phyloP scores from a whole-genome alignment of 92 coral and sea anemone genomes.

The Montipora capitata region DNA sequence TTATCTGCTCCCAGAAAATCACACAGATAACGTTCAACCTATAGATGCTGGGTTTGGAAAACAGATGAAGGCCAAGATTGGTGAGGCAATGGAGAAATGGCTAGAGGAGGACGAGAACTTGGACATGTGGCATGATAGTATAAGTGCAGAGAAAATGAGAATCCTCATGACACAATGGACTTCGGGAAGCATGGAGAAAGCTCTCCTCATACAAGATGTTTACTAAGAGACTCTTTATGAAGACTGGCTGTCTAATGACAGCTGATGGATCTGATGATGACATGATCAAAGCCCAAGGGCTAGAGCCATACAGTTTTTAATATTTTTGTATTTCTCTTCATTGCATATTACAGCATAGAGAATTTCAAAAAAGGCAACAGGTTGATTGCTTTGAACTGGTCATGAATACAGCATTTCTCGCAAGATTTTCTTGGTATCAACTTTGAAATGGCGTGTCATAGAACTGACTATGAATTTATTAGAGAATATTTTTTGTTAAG shows the following conservation, averaged over 20 bases:
- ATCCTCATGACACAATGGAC: conserved; percentile 26
- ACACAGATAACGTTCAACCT: conserved; percentile 44
- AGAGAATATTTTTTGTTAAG: too few species aligned
- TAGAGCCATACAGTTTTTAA: conserved; percentile 54
- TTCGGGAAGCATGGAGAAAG: conserved; percentile 28
- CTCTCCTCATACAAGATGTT: neutral
- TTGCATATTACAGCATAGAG: neutral
- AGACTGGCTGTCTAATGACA: conserved; percentile 32
- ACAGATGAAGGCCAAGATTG: conserved; percentile 45
- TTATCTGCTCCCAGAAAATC: conserved; percentile 44
- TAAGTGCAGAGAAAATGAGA: conserved; percentile 31
- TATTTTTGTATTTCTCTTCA: conserved; percentile 34
- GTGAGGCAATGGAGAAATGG: conserved; percentile 51
- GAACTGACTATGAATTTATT: too few species aligned
- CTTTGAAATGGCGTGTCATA: too few species aligned
- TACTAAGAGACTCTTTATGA: conserved; percentile 7
- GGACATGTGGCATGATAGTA: conserved; percentile 46
- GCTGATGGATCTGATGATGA: conserved; percentile 67
- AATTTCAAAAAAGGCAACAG: too few species aligned
- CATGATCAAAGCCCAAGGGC: conserved; percentile 54
- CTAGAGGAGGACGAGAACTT: conserved; percentile 23
- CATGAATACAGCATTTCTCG: conserved; percentile 4
- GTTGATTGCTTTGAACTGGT: conserved; percentile 26
- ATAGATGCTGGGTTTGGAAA: conserved; percentile 57
- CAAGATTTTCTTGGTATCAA: neutral